Base-by-base conservation (phyloP, 2,113 vertebrate species). In the Miniopterus natalensis region DNA sequence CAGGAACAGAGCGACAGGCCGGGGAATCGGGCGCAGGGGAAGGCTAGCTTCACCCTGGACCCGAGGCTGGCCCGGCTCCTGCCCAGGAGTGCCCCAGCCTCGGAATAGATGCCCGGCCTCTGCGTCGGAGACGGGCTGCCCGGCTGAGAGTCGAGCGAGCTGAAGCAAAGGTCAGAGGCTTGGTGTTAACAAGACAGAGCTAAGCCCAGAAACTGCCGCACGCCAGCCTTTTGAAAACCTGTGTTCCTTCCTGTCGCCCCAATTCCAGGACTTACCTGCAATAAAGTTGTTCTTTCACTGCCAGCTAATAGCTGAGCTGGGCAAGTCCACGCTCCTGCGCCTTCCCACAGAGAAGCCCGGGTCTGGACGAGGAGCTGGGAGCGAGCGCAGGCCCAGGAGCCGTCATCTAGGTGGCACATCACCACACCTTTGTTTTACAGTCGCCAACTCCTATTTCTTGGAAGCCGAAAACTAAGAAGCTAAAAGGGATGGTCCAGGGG, bases 161-260 rank as follows among this genome's bases (percentile, higher is more conserved):
- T 27, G 25, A 55, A 40, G 51, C 53, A 6, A 31, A 93, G 90
- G 85, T 85, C 77, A 92, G 88, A 94, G 74, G 87, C 84, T 95
- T 73, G 89, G 95, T 81, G 84, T 87, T 84, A 88, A 94, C 84
- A 93, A 92, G 71, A 90, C 71, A 47, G 73, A 90, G 84, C 90
- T 57, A 13, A 63, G 55, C 65, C 66, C 25, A 8, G 71, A 93
- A 74, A n/a, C 42, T 2, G 66, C 77, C 0, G 2, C 6, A 20
- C 25, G 12, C 77, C 70, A 6, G 21, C 84, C 66, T 18, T 78
- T 40, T 84, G 88, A 85, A 93, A 71, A 74, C 57, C 45, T 2
- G 3, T 25, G 65, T 55, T 65, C 51, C 90, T 87, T 87, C 36
- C 92, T 81, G 0, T 5, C 57, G 47, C 66, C 75, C 47, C n/a